Conservation (phyloP, 1,140 invertebrate species). For the Heliconius melpomene region DNA sequence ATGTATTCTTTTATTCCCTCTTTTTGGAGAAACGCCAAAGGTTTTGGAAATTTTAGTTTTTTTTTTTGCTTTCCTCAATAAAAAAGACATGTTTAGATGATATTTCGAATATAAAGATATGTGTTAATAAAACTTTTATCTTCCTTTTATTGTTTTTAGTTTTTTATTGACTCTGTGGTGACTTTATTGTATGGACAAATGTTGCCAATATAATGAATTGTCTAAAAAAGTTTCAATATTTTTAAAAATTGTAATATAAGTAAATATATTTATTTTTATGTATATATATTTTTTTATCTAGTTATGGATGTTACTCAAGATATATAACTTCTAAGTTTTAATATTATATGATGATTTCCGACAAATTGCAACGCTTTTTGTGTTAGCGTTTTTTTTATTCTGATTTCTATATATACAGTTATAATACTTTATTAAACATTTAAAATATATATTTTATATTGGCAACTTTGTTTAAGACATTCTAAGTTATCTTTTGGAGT, state of each 20-base stretch:
- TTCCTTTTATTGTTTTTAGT: constrained; percentile 15
- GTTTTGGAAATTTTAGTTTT: constrained; percentile 4
- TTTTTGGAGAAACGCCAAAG: neutral
- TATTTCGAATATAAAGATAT: constrained; percentile 2
- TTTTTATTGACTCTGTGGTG: neutral
- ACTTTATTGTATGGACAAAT: neutral
- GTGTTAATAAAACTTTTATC: neutral
- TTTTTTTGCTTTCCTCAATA: neutral
- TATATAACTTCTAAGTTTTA: no score
- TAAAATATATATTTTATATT: neutral
- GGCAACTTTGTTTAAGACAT: neutral
- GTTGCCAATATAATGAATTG: neutral
- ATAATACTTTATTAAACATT: no score
- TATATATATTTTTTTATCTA: no score
- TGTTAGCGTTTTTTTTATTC: no score
- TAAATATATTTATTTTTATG: no score
- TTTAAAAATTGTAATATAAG: neutral
- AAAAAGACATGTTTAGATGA: neutral
- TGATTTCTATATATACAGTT: no score
- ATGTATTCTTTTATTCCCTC: neutral
- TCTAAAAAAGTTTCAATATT: neutral
- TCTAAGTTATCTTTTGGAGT: constrained; percentile 8
- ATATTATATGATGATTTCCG: no score
- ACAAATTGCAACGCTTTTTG: no score
- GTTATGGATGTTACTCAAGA: no score